Evolutionary conservation across 2,797 vertebrate species (phyloP), one percentile per base, ranked within the genome.

Genomic region (Ibycter americanus): DNA sequence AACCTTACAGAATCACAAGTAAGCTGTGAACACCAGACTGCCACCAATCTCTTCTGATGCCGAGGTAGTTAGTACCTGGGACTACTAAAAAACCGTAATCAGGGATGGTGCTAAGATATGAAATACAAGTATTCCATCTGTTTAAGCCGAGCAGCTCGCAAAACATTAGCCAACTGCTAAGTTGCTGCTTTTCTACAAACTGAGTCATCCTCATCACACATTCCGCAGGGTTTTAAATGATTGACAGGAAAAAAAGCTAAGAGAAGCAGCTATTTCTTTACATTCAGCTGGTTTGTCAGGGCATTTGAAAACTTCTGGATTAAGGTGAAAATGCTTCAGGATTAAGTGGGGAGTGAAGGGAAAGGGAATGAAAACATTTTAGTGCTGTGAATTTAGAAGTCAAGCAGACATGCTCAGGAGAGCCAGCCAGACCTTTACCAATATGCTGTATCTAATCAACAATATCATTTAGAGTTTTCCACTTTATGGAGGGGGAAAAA

Each of bases 291-390:
- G 93, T 97, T 97, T 97, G 87, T 97, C 97, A 96, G 94, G 92
- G 92, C 87, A 95, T 97, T 97, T 97, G 87, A 96, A 95, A 98
- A 97, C 87, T 94, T 97, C 90, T 96, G 95, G 96, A 97, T 96
- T 95, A 98, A 97, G 95, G 91, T 97, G 96, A 97, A 97, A 97
- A 93, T 96, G 70, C 94, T 97, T 94, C 93, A 95, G 94, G 96
- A 97, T 95, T 97, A 97, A 96, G 96, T 66, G 84, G 72, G 91
- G 84, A 95, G 91, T 38, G 93, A 97, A 97, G 94, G 91, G 44
- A 90, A 94, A 84, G 73, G 87, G 82, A 94, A 96, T 96, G 93
- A 94, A 93, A 97, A 86, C 86, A 96, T 89, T 97, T 93, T 97
- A 94, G 85, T 90, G 87, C 87, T 87, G 92, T 84, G 77, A 97